Evolutionary conservation across 2,797 vertebrate genomes (phyloP).

Genomic region (Hephaestus fuliginosus): DNA sequence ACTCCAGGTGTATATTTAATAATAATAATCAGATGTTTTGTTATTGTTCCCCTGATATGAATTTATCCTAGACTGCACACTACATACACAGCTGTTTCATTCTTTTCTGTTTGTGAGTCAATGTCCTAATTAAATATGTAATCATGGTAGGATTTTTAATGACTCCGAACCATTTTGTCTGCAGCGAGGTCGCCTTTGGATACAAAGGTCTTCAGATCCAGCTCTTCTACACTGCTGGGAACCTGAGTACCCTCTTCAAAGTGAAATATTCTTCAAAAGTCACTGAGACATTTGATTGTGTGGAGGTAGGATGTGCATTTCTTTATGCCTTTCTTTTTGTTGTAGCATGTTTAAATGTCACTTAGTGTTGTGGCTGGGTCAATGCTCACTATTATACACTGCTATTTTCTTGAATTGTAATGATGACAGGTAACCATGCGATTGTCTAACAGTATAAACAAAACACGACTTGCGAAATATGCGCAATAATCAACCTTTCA

Average conservation of each 20-base stretch:
- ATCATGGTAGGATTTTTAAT: conserved; percentile 13
- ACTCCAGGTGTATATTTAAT: conserved; percentile 40
- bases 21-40: conserved; percentile 33
- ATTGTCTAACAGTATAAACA: neutral
- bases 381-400: neutral
- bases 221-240: conserved; percentile 95
- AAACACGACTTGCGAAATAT: neutral
- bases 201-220: conserved; percentile 96
- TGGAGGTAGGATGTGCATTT: conserved; percentile 89
- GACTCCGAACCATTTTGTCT: conserved; percentile 40
- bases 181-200: conserved; percentile 97
- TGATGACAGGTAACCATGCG: neutral
- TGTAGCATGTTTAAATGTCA: neutral
- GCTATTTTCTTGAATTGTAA: neutral
- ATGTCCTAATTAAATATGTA: neutral
- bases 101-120: conserved; percentile 11
- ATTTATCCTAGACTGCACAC: neutral
- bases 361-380: neutral
- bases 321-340: conserved; percentile 5
- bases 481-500: neutral
- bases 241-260: conserved; percentile 95
- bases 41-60: conserved; percentile 11
- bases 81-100: neutral
- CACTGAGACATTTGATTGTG: conserved; percentile 93
- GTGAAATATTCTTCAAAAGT: conserved; percentile 95